Conservation (phyloP, 2,888 invertebrate genomes). For the Dorcus parallelipipedus region DNA sequence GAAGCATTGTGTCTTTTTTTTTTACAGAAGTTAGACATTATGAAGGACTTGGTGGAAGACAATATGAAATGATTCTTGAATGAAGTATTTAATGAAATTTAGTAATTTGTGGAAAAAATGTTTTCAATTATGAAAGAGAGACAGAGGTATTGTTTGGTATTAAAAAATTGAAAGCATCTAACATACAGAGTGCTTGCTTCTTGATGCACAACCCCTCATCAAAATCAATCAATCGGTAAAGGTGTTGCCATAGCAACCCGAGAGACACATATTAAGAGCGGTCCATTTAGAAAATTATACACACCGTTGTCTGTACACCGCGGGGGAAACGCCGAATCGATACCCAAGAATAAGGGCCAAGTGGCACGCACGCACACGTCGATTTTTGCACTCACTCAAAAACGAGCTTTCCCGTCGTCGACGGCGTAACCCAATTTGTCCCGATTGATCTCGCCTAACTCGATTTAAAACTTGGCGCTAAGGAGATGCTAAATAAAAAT, state of each 20-base stretch:
- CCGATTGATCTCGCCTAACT: neutral
- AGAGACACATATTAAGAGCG: slow-evolving; percentile 33
- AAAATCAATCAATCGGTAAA: slow-evolving; percentile 34
- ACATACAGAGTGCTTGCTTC: neutral
- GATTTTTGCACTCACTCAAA: neutral
- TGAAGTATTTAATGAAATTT: no score
- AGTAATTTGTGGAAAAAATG: no score
- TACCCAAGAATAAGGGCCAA: neutral
- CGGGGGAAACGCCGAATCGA: neutral
- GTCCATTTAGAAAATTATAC: slow-evolving; percentile 38
- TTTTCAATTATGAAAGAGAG: no score
- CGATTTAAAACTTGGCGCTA: neutral
- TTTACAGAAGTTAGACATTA: no score
- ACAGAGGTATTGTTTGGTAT: no score
- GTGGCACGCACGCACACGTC: neutral
- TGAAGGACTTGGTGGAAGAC: no score
- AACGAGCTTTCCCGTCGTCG: neutral
- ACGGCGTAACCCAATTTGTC: neutral
- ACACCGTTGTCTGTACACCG: slow-evolving; percentile 13
- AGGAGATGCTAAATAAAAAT: no score
- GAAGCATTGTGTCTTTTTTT: no score
- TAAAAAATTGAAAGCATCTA: neutral
- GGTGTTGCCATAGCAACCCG: slow-evolving; percentile 33
- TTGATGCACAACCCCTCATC: slow-evolving; percentile 16
- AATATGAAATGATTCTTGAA: no score